A percentile compares a stretch with the other conserved stretches of the same genome.
Evolutionary conservation across 2,888 invertebrate genomes (phyloP).

Genomic region (Troides oblongomaculatus): DNA sequence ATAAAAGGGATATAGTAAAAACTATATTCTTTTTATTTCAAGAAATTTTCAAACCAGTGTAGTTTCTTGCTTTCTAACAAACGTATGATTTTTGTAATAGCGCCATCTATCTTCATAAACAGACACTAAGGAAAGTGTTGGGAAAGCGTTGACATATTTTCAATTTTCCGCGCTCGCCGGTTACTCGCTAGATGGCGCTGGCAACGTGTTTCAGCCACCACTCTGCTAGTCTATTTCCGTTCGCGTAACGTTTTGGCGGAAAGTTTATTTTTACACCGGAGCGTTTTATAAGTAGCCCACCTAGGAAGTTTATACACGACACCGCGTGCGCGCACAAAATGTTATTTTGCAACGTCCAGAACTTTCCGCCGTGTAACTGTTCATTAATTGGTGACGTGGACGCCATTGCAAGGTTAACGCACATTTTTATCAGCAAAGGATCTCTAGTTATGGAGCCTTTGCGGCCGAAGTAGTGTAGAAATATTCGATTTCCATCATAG

Average conservation of each 20-base stretch:
- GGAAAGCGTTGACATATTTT: slow-evolving; percentile 45
- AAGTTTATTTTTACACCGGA: slow-evolving; percentile 71
- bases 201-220: slow-evolving; percentile 34
- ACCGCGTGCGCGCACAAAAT: slow-evolving; percentile 46
- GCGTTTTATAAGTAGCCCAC: slow-evolving; percentile 69
- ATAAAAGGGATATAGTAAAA: no score
- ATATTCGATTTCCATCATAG: no score
- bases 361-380: slow-evolving; percentile 41
- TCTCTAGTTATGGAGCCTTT: no score
- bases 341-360: slow-evolving; percentile 48
- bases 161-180: slow-evolving; percentile 47
- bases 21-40: no score
- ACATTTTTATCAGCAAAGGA: no score
- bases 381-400: not conserved
- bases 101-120: slow-evolving; percentile 43
- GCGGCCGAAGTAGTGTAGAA: no score
- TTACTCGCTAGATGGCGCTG: slow-evolving; percentile 55
- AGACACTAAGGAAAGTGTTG: slow-evolving; percentile 34
- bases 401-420: no score
- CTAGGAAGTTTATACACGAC: slow-evolving; percentile 63
- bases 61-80: not conserved
- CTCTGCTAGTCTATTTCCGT: slow-evolving; percentile 47
- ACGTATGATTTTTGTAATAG: slow-evolving; percentile 19
- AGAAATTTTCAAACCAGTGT: not conserved
- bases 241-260: slow-evolving; percentile 52